Base-by-base conservation (phyloP, 2,888 invertebrate genomes). In the Xestia xanthographa region DNA sequence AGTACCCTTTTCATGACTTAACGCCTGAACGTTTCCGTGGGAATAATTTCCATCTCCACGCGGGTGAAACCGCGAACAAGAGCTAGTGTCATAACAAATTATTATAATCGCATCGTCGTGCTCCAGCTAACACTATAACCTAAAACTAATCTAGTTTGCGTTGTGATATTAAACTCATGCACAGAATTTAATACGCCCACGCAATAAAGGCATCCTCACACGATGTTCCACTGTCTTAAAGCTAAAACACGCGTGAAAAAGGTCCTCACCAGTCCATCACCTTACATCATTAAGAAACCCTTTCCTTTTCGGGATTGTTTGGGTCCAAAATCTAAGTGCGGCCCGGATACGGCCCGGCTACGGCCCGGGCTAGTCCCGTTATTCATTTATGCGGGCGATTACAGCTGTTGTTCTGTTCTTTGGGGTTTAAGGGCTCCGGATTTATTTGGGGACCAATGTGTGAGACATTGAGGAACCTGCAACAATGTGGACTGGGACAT, bases 371-470 rank as follows among this genome's bases (percentile, higher is more conserved):
- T 70, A 45, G 65, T 43, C 43, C 50, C 80, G 77, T 85, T 86
- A 87, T 87, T 87, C 87, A 87, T 88, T 87, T 87, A 88, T 87
- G 87, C 83, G 87, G 88, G 77, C 77, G 88, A 87, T 88, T 87
- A 87, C 87, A 87, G 85, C 88, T 85, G 85, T 83, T 88, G 87
- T 87, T 79, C 78, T 81, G 88, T 88, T 86, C 87, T 84, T 86
- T 82, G 69, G 76, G 78, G 71, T 79, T 70, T 82, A 79, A 77
- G 77, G 88, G 80, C 72, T 66, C 65, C 69, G 80, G 88, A 80
- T 86, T 87, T 88, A 88, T 88, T 86, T 82, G 41, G 66, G 72
- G 65, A 26, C 58, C 83, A 65, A 83, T 50, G 79, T 74, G 68
- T 69, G 74, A 74, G 79, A 83, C 71, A 74, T 65, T 66, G 48